These are phyloP conservation scores for Furcifer pardalis DNA, from an alignment of 2,797 vertebrate species.

Conservation along the genomic window DNA sequence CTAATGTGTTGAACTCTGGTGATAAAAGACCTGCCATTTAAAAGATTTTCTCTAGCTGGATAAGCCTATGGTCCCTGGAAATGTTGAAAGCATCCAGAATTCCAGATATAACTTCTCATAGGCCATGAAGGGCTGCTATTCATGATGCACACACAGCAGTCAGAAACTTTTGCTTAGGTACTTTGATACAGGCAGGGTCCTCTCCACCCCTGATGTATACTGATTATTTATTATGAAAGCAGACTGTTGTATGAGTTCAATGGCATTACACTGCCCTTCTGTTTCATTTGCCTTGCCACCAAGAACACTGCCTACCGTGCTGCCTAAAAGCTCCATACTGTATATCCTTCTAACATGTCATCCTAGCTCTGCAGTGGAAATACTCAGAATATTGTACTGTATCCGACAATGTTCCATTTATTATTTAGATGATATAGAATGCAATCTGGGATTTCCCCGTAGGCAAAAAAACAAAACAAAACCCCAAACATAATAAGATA, in stretches of 20 bases:
- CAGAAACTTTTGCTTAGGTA: neutral
- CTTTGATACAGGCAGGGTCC: neutral
- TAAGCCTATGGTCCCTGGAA: neutral
- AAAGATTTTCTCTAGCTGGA: constrained; percentile 16
- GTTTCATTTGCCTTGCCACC: neutral
- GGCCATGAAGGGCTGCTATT: neutral
- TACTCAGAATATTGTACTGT: neutral
- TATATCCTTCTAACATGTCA: neutral
- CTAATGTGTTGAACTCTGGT: neutral
- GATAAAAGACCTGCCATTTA: neutral
- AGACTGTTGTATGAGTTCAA: neutral
- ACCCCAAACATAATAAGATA: neutral
- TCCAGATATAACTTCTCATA: neutral
- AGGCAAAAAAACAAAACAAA: neutral
- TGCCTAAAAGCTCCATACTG: neutral
- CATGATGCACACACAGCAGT: neutral
- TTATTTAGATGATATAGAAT: neutral
- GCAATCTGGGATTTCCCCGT: neutral
- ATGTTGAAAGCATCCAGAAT: neutral
- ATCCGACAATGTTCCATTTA: neutral
- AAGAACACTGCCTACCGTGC: neutral
- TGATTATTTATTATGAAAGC: neutral
- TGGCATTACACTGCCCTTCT: neutral
- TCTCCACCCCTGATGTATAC: neutral
- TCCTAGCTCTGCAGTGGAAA: neutral